Evolutionary conservation across 2,797 vertebrate genomes (phyloP).

Genomic region (Rhinophrynus dorsalis): DNA sequence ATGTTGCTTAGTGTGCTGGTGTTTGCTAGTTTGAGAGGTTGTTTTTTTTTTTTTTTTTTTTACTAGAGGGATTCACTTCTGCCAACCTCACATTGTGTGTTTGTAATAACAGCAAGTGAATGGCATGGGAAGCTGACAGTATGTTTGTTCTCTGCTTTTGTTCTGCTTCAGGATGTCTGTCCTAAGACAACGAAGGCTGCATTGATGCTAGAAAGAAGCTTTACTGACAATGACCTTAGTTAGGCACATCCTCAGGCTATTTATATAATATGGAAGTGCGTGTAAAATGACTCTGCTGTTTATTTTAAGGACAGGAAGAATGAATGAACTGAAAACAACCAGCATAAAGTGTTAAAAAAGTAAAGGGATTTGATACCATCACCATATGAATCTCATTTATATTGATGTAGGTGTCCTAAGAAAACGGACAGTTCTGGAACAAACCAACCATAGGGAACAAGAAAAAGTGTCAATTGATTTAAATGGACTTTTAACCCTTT

Average conservation of each 20-base stretch:
- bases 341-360: constrained; percentile 1
- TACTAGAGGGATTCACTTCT: constrained; percentile 4
- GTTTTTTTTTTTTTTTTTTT: too few relatives aligned
- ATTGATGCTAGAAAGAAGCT: constrained; percentile 26
- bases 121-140: constrained; percentile 40
- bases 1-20: not conserved
- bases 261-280: constrained; percentile 43
- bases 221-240: constrained; percentile 40
- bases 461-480: too few relatives aligned
- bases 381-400: too few relatives aligned
- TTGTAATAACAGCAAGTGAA: constrained; percentile 34
- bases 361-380: too few relatives aligned
- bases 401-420: too few relatives aligned
- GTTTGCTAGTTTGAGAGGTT: too few relatives aligned
- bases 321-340: constrained; percentile 33
- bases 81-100: not conserved
- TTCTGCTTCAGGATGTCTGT: constrained; percentile 44
- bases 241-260: constrained; percentile 43
- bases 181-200: constrained; percentile 27
- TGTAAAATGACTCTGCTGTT: constrained; percentile 40
- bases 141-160: constrained; percentile 45
- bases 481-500: too few relatives aligned
- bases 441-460: too few relatives aligned
- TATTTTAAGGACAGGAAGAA: constrained; percentile 48
- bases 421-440: too few relatives aligned